Evolutionary conservation across 2,888 invertebrate species (phyloP).

Genomic region (Seira musarum): DNA sequence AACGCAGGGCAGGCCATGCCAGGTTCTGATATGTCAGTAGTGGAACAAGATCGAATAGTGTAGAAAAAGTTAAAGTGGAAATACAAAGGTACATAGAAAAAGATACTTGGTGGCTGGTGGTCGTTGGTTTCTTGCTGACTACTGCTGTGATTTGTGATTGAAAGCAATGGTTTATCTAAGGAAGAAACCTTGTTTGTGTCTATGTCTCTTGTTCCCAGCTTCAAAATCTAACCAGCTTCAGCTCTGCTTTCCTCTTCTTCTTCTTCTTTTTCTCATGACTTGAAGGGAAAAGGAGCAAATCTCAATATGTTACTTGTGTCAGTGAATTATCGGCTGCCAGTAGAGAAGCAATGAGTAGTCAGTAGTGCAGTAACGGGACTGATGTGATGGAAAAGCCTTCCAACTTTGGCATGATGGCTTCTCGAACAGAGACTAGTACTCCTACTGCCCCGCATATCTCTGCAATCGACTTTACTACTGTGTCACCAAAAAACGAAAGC

Average conservation of each 20-base stretch:
- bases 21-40: not conserved
- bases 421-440: conserved; percentile 21
- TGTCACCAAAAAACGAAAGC: conserved; percentile 32
- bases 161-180: conserved; percentile 43
- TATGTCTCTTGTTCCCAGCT: conserved; percentile 16
- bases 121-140: too few species aligned
- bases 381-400: not conserved
- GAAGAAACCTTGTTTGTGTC: conserved; percentile 22
- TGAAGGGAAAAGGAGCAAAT: conserved; percentile 34
- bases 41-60: not conserved
- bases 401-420: conserved; percentile 11
- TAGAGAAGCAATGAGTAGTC: conserved; percentile 13
- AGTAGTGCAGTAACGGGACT: too few species aligned
- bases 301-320: conserved; percentile 56
- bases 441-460: conserved; percentile 29
- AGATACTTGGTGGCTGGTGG: not conserved
- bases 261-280: too few species aligned
- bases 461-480: conserved; percentile 29
- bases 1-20: too few species aligned
- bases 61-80: not conserved
- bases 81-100: conserved; percentile 2
- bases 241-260: too few species aligned
- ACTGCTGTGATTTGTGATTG: conserved; percentile 51
- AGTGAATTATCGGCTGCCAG: conserved; percentile 52
- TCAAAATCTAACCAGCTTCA: too few species aligned